phyloP scores from a whole-genome alignment of 2,113 vertebrate species.

The Macquaria australasica region DNA sequence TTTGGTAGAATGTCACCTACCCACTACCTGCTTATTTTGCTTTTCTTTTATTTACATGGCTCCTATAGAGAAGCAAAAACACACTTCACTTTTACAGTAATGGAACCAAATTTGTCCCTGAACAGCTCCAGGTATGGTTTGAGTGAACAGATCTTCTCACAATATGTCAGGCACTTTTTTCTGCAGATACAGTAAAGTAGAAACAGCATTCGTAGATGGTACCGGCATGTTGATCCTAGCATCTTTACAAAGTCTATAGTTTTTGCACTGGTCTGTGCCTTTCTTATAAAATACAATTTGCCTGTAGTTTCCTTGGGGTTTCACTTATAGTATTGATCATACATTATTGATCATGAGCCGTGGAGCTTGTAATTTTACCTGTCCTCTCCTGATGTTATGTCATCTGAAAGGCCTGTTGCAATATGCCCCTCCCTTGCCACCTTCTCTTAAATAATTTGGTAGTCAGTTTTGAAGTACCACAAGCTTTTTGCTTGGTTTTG shows the following conservation, averaged over 20 bases:
- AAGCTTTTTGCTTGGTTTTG: slow-evolving; percentile 20
- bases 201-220: background rate
- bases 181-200: background rate
- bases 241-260: background rate
- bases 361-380: slow-evolving; percentile 2
- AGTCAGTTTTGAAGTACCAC: slow-evolving; percentile 27
- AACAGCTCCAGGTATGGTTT: slow-evolving; percentile 1
- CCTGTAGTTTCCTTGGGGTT: background rate
- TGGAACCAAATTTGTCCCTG: background rate
- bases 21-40: background rate
- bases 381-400: background rate
- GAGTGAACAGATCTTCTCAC: background rate
- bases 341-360: slow-evolving; percentile 14
- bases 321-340: background rate
- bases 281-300: background rate
- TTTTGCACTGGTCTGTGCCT: background rate
- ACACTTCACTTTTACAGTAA: background rate
- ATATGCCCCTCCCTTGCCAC: background rate
- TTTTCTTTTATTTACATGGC: background rate
- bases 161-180: background rate
- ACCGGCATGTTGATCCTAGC: background rate
- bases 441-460: slow-evolving; percentile 47
- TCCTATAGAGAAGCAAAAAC: background rate
- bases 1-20: background rate
- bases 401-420: background rate